phyloP scores from a whole-genome alignment of 2,113 vertebrate genomes.

The Mustela lutreola region DNA sequence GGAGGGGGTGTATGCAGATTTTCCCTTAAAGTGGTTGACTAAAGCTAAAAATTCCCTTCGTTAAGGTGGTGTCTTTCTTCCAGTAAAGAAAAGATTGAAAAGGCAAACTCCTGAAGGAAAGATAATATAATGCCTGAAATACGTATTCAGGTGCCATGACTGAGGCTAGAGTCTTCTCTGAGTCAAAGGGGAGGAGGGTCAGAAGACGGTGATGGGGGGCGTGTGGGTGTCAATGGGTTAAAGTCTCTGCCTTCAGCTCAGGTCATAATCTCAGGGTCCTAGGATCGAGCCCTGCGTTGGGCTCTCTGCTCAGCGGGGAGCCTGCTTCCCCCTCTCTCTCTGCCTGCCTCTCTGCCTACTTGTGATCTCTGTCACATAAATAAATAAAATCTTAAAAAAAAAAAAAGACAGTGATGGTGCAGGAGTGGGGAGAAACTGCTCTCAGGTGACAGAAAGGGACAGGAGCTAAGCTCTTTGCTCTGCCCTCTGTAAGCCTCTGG shows the following conservation, averaged over 20 bases:
- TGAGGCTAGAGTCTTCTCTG: not conserved
- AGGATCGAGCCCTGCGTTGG: rapidly evolving
- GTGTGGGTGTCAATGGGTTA: too few species aligned
- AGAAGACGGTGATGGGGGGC: not conserved
- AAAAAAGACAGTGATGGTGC: not conserved
- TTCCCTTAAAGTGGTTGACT: not conserved
- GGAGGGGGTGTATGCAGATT: not conserved
- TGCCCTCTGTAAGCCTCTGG: not conserved
- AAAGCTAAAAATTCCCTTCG: conserved; percentile 31
- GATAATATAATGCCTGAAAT: conserved; percentile 23
- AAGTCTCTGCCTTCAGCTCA: too few species aligned
- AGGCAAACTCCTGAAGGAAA: not conserved
- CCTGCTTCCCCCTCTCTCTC: too few species aligned
- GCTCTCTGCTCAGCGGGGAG: too few species aligned
- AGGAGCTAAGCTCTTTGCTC: not conserved
- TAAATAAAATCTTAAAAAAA: too few species aligned
- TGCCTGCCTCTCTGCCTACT: too few species aligned
- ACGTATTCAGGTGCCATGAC: not conserved
- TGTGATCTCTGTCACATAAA: too few species aligned
- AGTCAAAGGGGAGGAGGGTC: not conserved
- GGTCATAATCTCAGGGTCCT: too few species aligned
- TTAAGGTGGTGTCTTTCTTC: not conserved
- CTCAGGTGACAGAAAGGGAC: not conserved
- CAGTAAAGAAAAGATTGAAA: conserved; percentile 40
- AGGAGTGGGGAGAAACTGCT: not conserved